These are phyloP conservation scores for Congeria kusceri DNA, from an alignment of 2,888 invertebrate genomes.

Conservation along the genomic window DNA sequence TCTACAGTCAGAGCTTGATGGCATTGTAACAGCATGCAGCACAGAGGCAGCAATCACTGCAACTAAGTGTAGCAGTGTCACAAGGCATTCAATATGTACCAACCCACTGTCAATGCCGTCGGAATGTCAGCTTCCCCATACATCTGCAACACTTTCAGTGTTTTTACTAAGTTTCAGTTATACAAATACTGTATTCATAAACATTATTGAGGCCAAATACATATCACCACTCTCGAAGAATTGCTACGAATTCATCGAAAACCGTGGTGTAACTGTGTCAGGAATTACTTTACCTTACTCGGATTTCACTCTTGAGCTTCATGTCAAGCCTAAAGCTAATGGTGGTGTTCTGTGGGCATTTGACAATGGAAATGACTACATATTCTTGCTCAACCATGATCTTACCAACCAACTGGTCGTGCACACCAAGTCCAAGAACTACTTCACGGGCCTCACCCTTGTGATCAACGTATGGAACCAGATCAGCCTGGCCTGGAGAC, in stretches of 20 bases:
- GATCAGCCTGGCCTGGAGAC: constrained; percentile 68
- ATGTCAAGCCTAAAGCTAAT: constrained; percentile 64
- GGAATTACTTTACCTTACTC: constrained; percentile 55
- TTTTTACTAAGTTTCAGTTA: constrained; percentile 44
- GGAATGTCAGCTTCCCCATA: constrained; percentile 54
- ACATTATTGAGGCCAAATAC: constrained; percentile 46
- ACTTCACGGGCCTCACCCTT: constrained; percentile 54
- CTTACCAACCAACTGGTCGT: constrained; percentile 51
- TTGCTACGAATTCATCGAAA: constrained; percentile 58
- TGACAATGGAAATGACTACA: constrained; percentile 31
- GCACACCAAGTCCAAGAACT: constrained; percentile 33
- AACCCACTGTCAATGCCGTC: constrained; percentile 43
- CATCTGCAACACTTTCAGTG: constrained; percentile 42
- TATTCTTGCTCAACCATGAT: constrained; percentile 52
- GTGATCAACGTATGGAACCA: constrained; percentile 69
- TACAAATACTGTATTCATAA: constrained; percentile 44
- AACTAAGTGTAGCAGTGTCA: constrained; percentile 42
- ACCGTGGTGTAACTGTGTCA: constrained; percentile 58
- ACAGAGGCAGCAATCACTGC: constrained; percentile 54
- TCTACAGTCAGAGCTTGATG: constrained; percentile 38
- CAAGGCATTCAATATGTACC: constrained; percentile 51
- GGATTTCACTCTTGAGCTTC: constrained; percentile 71
- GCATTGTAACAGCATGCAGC: constrained; percentile 62
- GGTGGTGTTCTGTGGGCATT: constrained; percentile 70
- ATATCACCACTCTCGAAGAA: constrained; percentile 53